Base-by-base conservation (phyloP, 2,888 invertebrate genomes). In the Elaeidobius kamerunicus region DNA sequence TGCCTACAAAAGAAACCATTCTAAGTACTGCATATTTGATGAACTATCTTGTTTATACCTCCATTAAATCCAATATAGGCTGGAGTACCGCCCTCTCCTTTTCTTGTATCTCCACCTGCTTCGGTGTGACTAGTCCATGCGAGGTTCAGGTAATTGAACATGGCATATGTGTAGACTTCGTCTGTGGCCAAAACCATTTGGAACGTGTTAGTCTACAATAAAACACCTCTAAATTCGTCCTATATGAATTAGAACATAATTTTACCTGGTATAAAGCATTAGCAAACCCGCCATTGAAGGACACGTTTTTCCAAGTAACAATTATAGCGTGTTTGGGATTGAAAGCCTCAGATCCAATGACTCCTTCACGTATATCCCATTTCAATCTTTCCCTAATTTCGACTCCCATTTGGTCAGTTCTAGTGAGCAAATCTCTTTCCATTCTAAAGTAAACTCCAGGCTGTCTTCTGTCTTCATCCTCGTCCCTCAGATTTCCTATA, bases 21-120 rank as follows among this genome's bases (percentile, higher is more conserved):
- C n/a, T n/a, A n/a, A n/a, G n/a, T n/a, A n/a, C 15, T 2, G 2
- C 14, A 41, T 23, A 5, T 14, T 30, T 12, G 9, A 23, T 15
- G 7, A n/a, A 14, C 23, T 47, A 9, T 14, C 28, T n/a, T n/a
- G n/a, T n/a, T n/a, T n/a, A n/a, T 48, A 56, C 57, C 57, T 19
- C 90, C 97, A 71, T 98, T 98, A 71, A 98, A 97, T 34, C 97
- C 97, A 66, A 93, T 89, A 68, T 79, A 93, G 63, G 93, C 93
- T 0, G 92, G 88, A 2, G 83, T 81, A 39, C 93, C 93, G 42
- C 91, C 91, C 69, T 89, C 89, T 42, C 94, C 94, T 12, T 81
- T 82, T 1, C 86, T 85, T 14, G 91, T 89, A 69, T 92, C 92
- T 60, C 91, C 92, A 51, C 91, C 90, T 52, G 93, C 93, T 71